These are phyloP conservation scores for Pelochelys cantorii DNA, from an alignment of 2,797 vertebrate genomes.

Conservation along the genomic window DNA sequence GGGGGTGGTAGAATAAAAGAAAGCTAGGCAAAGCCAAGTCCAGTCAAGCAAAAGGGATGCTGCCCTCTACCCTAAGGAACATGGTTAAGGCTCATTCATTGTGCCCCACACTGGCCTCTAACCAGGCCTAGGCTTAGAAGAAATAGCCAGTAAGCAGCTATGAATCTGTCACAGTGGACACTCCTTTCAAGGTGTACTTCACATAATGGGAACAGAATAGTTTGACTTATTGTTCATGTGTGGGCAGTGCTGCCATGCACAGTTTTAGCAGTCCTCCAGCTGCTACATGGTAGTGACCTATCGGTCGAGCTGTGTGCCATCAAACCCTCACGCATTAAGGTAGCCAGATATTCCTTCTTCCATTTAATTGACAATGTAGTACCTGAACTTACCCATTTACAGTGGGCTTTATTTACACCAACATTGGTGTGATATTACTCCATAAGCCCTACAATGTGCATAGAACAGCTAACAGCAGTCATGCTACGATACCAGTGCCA, in stretches of 20 bases:
- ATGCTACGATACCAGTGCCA: background rate
- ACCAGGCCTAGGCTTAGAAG: too few species aligned
- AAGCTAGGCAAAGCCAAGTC: background rate
- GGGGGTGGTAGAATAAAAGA: too few species aligned
- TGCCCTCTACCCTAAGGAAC: too few species aligned
- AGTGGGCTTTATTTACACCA: background rate
- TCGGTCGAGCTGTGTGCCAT: background rate
- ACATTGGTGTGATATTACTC: background rate
- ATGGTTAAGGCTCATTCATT: too few species aligned
- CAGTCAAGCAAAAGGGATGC: background rate
- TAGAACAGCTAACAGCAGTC: background rate
- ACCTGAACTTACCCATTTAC: background rate
- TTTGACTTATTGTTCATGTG: background rate
- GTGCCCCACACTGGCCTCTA: too few species aligned
- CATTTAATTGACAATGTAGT: background rate
- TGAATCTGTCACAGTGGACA: fast-evolving
- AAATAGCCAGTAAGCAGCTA: too few species aligned
- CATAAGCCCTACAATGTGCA: background rate
- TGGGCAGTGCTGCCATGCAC: background rate
- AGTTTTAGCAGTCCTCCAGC: background rate
- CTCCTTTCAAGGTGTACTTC: too few species aligned
- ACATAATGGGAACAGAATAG: background rate
- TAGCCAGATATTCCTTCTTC: too few species aligned
- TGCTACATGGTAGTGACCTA: fast-evolving
- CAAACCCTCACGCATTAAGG: background rate